Base-by-base conservation (phyloP, 1,140 invertebrate genomes). In the Drosophila navojoa region DNA sequence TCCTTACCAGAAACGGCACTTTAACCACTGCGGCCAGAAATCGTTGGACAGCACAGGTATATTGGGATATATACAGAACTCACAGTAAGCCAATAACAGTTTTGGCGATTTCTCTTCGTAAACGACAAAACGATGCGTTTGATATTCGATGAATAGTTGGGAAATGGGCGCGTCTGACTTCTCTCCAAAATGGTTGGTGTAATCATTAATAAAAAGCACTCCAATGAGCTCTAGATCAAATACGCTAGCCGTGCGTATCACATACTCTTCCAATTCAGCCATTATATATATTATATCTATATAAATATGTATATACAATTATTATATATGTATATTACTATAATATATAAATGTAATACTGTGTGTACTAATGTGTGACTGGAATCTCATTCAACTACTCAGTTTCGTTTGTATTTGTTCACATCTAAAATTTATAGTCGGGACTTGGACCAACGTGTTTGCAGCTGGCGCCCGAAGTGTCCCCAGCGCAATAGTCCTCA, bases 21-120 rank as follows among this genome's bases (percentile, higher is more conserved):
- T 67, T 1, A 87, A 22, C 84, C 84, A 87, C 13, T 73, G 47
- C 9, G 68, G n/a, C 82, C 82, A 87, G 1, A 64, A 52, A 42
- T 89, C 76, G n/a, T 79, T 87, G 11, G 49, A 25, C 3, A 87
- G 55, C 3, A 79, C 84, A 1, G 62, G 38, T 19, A 87, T 77
- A 47, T 77, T 71, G 1, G 82, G 82, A 67, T 89, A 67, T 5
- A 62, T 57, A n/a, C 67, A 49, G 27, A 87, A 89, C 25, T 87
- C 77, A 10, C 50, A 19, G 47, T 84, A 82, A 1, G 64, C 79
- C 58, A 84, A 13, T 1, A 82, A 0, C 0, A 7, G 2, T 1
- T 3, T 15, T 1, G 44, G 16, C 3, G 68, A 22, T 1, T 44
- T 9, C 0, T 13, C 1, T 1, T 64, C 22, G 25, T 55, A 53